These are phyloP conservation scores for Actinemys pallida DNA, from an alignment of 2,113 vertebrate species.

Conservation along the genomic window DNA sequence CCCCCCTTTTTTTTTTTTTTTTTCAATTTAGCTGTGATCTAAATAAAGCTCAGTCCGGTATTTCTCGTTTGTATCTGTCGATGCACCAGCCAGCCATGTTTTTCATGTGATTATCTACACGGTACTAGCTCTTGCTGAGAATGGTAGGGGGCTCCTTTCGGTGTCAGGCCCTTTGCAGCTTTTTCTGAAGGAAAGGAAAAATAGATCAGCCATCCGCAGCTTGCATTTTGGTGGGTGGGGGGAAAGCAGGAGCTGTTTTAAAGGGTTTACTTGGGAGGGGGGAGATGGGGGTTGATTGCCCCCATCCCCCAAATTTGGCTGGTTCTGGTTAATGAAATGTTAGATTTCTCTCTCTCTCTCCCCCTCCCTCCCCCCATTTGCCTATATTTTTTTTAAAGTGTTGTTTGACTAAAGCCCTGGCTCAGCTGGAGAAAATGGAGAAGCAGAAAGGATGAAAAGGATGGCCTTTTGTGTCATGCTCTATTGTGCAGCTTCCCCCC, in stretches of 20 bases:
- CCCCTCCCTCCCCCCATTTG: background rate
- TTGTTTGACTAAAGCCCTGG: conserved; percentile 70
- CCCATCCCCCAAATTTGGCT: conserved; percentile 18
- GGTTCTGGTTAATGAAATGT: conserved; percentile 79
- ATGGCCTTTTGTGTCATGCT: conserved; percentile 86
- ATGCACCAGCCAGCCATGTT: conserved; percentile 86
- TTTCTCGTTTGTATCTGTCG: conserved; percentile 81
- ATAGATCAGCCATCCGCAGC: conserved; percentile 71
- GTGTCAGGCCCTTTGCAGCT: conserved; percentile 57
- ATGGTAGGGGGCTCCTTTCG: conserved; percentile 74
- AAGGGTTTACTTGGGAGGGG: conserved; percentile 9
- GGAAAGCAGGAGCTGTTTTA: background rate
- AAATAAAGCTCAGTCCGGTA: conserved; percentile 71
- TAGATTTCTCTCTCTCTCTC: background rate
- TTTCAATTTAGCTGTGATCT: conserved; percentile 56
- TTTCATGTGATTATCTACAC: conserved; percentile 73
- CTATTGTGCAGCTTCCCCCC: conserved; percentile 68
- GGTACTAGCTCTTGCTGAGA: conserved; percentile 75
- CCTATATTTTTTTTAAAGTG: conserved; percentile 39
- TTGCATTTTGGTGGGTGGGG: background rate
- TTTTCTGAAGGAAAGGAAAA: conserved; percentile 42
- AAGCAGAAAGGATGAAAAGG: conserved; percentile 78
- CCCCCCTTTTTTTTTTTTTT: conserved; percentile 2
- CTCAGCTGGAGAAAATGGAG: conserved; percentile 83
- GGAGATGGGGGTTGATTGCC: background rate